Percentiles rank a stretch among this genome's conserved stretches.
Evolutionary conservation across 2,888 invertebrate species (phyloP).

Genomic region (Rhagonycha fulva): DNA sequence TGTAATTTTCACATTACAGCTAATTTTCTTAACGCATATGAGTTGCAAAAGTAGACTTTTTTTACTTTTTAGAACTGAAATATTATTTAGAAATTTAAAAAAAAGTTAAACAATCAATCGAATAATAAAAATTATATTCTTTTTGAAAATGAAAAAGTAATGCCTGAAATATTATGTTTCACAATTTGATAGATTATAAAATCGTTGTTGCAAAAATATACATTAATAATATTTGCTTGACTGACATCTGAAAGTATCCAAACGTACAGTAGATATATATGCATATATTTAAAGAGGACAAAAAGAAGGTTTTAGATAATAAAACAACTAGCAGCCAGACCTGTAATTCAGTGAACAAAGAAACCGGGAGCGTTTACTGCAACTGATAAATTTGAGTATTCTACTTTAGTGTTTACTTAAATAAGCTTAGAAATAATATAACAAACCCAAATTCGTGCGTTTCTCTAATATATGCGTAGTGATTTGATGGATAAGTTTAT

Average conservation of each 20-base stretch:
- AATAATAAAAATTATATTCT: too few species aligned
- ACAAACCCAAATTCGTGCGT: not conserved
- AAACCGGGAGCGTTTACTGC: not conserved
- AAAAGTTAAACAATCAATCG: too few species aligned
- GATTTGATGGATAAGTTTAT: not conserved
- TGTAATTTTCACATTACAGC: too few species aligned
- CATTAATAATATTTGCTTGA: not conserved
- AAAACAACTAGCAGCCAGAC: not conserved
- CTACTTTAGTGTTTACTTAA: not conserved
- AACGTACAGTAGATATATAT: too few species aligned
- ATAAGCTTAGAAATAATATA: not conserved
- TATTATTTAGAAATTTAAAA: too few species aligned
- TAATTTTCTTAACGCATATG: too few species aligned
- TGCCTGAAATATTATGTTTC: too few species aligned
- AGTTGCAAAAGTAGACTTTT: too few species aligned
- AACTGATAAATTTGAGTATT: not conserved
- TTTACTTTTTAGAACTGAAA: too few species aligned
- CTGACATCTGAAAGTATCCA: not conserved
- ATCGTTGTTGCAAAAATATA: not conserved
- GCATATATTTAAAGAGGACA: not conserved
- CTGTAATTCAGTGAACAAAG: not conserved
- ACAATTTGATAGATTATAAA: too few species aligned
- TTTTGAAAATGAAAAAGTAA: too few species aligned
- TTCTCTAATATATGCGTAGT: not conserved
- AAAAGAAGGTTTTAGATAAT: not conserved